Evolutionary conservation across 2,888 invertebrate genomes (phyloP).

Genomic region (Lasius platythorax): DNA sequence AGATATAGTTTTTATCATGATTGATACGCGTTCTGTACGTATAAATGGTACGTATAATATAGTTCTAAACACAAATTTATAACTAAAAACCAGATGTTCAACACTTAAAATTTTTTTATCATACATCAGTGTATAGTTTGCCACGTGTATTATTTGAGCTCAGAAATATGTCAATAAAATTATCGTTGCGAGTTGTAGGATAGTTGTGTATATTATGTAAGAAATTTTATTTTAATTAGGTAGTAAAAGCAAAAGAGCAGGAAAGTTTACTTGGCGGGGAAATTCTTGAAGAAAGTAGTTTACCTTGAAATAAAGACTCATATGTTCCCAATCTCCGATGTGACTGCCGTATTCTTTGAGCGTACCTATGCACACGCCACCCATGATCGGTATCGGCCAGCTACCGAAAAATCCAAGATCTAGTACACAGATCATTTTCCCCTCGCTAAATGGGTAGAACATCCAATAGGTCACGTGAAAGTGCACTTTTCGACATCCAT

Average conservation of each 20-base stretch:
- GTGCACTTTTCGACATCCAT: constrained; percentile 78
- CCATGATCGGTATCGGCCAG: constrained; percentile 88
- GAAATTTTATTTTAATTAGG: neutral
- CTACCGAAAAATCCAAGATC: constrained; percentile 87
- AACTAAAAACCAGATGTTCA: neutral
- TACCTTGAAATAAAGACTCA: constrained; percentile 88
- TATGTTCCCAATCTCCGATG: constrained; percentile 91
- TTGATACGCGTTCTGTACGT: neutral
- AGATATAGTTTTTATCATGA: neutral
- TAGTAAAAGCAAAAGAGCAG: neutral
- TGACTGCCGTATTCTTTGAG: constrained; percentile 89
- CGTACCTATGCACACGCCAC: constrained; percentile 88
- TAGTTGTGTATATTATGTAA: neutral
- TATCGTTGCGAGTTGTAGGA: too few species aligned
- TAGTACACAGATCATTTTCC: constrained; percentile 87
- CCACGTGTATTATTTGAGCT: neutral
- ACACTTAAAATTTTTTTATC: neutral
- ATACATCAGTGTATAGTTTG: neutral
- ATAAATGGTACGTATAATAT: neutral
- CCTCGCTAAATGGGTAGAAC: constrained; percentile 90
- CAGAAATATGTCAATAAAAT: too few species aligned
- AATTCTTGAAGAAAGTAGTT: constrained; percentile 15
- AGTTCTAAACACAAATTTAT: neutral
- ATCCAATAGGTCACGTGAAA: constrained; percentile 91
- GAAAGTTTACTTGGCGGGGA: neutral